These are phyloP conservation scores for Triops longicaudatus DNA, from an alignment of 1,140 invertebrate genomes.

Conservation along the genomic window DNA sequence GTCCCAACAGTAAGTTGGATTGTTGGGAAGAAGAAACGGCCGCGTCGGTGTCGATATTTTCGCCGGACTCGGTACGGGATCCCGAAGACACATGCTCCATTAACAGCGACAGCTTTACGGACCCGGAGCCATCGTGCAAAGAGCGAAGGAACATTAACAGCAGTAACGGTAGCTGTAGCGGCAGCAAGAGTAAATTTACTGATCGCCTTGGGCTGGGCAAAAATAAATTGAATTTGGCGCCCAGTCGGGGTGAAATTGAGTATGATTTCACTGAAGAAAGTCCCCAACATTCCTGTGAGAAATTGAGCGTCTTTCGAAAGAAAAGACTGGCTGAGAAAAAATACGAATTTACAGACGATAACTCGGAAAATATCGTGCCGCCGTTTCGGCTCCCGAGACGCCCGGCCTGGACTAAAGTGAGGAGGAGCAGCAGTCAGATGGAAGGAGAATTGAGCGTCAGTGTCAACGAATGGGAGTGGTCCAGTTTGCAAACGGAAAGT, in stretches of 20 bases:
- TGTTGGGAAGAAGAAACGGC: slow-evolving; percentile 11
- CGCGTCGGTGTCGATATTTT: not conserved
- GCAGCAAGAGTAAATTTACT: slow-evolving; percentile 38
- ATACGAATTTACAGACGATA: slow-evolving; percentile 69
- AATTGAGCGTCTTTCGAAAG: slow-evolving; percentile 59
- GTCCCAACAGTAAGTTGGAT: not conserved
- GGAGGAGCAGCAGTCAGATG: not conserved
- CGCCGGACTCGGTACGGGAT: slow-evolving; percentile 4
- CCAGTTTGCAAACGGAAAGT: not conserved
- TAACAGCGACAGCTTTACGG: slow-evolving; percentile 18
- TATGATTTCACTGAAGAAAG: slow-evolving; percentile 77
- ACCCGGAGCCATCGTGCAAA: not conserved
- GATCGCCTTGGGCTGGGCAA: not conserved
- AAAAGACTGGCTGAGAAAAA: slow-evolving; percentile 78
- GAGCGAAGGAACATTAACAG: slow-evolving; percentile 10
- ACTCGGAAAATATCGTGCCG: slow-evolving; percentile 72
- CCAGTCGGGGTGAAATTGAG: slow-evolving; percentile 50
- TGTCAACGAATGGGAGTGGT: not conserved
- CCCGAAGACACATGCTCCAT: slow-evolving; percentile 19
- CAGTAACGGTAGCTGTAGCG: not conserved
- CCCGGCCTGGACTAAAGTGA: not conserved
- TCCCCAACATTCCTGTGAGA: slow-evolving; percentile 51
- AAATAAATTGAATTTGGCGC: not conserved
- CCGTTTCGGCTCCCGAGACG: slow-evolving; percentile 34
- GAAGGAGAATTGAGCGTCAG: not conserved